Conservation (phyloP, 2,888 invertebrate genomes). For the Lymantria monacha region DNA sequence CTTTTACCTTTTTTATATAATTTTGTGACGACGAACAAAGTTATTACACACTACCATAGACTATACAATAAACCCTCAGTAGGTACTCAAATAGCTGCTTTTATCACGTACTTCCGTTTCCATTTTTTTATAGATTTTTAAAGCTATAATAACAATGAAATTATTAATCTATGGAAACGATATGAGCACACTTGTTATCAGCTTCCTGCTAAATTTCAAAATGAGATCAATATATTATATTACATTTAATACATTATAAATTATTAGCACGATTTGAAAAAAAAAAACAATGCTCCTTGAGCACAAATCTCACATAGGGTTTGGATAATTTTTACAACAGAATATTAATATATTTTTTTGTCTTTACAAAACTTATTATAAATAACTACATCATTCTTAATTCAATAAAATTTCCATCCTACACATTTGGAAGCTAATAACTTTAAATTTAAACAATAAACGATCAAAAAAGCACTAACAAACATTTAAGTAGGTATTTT, state of each 20-base stretch:
- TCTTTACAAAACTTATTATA: slow-evolving; percentile 44
- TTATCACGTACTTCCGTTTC: slow-evolving; percentile 37
- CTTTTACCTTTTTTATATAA: not conserved
- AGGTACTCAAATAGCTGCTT: slow-evolving; percentile 31
- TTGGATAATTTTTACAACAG: slow-evolving; percentile 42
- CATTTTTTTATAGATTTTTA: slow-evolving; percentile 34
- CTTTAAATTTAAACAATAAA: too few relatives aligned
- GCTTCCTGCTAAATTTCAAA: slow-evolving; percentile 40
- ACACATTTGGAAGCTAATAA: not conserved
- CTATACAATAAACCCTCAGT: slow-evolving; percentile 9
- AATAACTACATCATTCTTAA: slow-evolving; percentile 28
- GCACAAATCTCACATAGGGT: slow-evolving; percentile 37
- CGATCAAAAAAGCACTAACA: too few relatives aligned
- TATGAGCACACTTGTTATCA: slow-evolving; percentile 31
- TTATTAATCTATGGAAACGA: slow-evolving; percentile 21
- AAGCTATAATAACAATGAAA: slow-evolving; percentile 22
- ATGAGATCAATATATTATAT: slow-evolving; percentile 67
- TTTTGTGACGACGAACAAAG: not conserved
- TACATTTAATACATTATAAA: slow-evolving; percentile 14
- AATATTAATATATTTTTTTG: slow-evolving; percentile 40
- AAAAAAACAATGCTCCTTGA: slow-evolving; percentile 51
- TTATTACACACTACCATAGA: slow-evolving; percentile 13
- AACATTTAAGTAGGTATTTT: too few relatives aligned
- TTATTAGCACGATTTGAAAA: slow-evolving; percentile 38
- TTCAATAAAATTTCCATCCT: slow-evolving; percentile 32